Percentiles rank a stretch among this genome's conserved stretches.
phyloP scores from a whole-genome alignment of 2,113 vertebrate genomes.

The Merops nubicus region DNA sequence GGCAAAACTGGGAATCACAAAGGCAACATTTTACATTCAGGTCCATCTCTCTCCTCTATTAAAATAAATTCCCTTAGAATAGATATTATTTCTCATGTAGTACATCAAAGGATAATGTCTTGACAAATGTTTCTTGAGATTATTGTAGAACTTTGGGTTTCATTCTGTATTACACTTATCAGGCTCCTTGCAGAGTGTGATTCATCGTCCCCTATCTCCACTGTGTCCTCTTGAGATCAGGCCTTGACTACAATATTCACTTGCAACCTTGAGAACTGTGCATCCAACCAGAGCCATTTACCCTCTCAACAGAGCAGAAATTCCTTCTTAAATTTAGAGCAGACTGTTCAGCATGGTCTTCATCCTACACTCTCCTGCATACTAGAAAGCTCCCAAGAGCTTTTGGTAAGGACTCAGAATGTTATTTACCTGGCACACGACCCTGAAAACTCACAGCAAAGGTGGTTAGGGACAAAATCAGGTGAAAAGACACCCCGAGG shows the following conservation, averaged over 20 bases:
- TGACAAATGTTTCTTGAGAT: constrained; percentile 30
- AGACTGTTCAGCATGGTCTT: neutral
- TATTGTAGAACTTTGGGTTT: neutral
- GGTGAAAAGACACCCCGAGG: neutral
- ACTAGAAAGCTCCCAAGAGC: neutral
- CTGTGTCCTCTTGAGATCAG: neutral
- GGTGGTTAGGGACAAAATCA: neutral
- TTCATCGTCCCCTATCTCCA: neutral
- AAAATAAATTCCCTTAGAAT: constrained; percentile 21
- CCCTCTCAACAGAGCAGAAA: neutral
- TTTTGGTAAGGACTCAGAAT: neutral
- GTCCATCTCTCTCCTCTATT: neutral
- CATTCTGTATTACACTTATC: neutral
- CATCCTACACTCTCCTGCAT: neutral
- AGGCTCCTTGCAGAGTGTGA: neutral
- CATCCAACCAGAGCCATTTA: neutral
- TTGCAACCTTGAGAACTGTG: neutral
- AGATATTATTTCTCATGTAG: constrained; percentile 16
- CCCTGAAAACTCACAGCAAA: neutral
- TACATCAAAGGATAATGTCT: constrained; percentile 2
- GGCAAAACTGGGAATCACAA: neutral
- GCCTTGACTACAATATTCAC: neutral
- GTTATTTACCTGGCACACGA: neutral
- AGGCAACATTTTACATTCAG: neutral
- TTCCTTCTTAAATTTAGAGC: neutral